Evolutionary conservation across 2,797 vertebrate genomes (phyloP).

Genomic region (Mallotus villosus): DNA sequence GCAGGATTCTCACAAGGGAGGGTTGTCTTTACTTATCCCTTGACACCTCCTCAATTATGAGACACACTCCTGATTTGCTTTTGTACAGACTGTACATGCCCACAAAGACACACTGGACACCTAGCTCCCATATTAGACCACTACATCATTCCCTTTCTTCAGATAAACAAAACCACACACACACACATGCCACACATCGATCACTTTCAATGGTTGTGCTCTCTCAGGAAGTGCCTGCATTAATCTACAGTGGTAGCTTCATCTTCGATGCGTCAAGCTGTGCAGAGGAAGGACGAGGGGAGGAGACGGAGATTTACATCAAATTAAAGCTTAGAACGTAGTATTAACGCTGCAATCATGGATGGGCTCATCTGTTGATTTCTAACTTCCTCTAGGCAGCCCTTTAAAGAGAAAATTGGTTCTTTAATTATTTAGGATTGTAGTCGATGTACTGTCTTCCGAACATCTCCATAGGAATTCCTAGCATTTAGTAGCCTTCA

Average conservation of each 20-base stretch:
- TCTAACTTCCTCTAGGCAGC: not conserved
- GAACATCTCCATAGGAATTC: too few species aligned
- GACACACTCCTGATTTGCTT: not conserved
- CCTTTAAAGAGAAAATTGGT: not conserved
- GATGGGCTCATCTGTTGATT: not conserved
- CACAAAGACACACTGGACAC: not conserved
- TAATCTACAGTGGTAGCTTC: conserved; percentile 8
- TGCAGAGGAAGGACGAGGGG: not conserved
- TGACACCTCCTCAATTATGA: not conserved
- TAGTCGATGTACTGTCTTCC: too few species aligned
- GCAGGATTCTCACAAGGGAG: not conserved
- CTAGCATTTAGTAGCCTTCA: too few species aligned
- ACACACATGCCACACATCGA: not conserved
- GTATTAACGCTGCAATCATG: not conserved
- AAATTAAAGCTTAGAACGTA: not conserved
- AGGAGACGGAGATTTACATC: conserved; percentile 2
- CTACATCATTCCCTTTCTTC: not conserved
- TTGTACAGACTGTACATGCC: not conserved
- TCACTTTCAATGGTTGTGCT: conserved; percentile 2
- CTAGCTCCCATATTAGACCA: not conserved
- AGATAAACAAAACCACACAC: not conserved
- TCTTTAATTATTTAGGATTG: not conserved
- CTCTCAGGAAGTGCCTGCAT: conserved; percentile 10
- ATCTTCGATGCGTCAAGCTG: not conserved
- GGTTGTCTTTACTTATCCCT: not conserved